phyloP scores from a whole-genome alignment of 2,888 invertebrate species.

The Cantharis rufa region DNA sequence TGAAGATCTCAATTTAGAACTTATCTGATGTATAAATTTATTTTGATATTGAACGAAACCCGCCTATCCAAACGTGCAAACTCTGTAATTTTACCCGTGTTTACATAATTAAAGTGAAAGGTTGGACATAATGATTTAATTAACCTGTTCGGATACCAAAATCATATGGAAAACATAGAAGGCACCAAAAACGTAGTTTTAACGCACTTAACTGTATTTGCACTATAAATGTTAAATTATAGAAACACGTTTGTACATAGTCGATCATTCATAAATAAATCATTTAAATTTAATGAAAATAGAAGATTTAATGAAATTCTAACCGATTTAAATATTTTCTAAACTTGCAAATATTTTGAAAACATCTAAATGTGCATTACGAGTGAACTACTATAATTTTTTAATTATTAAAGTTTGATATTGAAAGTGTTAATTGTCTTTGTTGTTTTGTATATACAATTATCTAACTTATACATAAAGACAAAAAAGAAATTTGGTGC shows the following conservation, averaged over 20 bases:
- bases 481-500: constrained; percentile 13
- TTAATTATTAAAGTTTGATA: not conserved
- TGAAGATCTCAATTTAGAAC: no score
- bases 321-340: not conserved
- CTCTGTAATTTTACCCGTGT: not conserved
- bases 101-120: not conserved
- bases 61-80: not conserved
- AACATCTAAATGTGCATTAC: not conserved
- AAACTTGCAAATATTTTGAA: not conserved
- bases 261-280: not conserved
- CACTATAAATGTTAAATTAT: not conserved
- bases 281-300: not conserved
- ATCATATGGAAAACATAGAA: not conserved
- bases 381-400: not conserved
- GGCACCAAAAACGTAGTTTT: not conserved
- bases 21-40: not conserved
- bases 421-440: constrained; percentile 7
- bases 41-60: not conserved
- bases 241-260: not conserved
- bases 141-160: not conserved
- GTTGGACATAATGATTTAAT: not conserved
- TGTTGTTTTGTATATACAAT: not conserved
- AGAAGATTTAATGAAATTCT: not conserved
- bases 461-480: not conserved
- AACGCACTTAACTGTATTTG: not conserved